These are phyloP conservation scores for Cecidostiba fungosa DNA, from an alignment of 2,888 invertebrate genomes.

Conservation along the genomic window DNA sequence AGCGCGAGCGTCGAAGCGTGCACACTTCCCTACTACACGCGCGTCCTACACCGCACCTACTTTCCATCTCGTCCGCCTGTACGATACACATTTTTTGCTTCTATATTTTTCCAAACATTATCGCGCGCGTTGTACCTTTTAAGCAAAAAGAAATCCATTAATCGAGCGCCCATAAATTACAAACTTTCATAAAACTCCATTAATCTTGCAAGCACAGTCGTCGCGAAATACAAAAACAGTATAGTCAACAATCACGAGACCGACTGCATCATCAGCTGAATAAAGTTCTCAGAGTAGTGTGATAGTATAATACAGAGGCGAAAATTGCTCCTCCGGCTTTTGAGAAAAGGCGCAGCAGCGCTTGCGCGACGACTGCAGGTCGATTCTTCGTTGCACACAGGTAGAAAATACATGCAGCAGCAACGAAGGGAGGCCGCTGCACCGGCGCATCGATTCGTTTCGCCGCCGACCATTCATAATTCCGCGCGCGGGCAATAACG, in stretches of 20 bases:
- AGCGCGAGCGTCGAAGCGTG: conserved; percentile 15
- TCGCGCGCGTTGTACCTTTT: background rate
- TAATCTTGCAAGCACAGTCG: conserved; percentile 25
- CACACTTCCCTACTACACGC: background rate
- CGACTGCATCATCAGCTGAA: background rate
- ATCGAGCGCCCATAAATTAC: conserved; percentile 44
- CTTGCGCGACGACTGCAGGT: conserved; percentile 12
- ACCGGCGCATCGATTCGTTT: conserved; percentile 43
- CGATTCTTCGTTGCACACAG: conserved; percentile 9
- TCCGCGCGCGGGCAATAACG: conserved; percentile 41
- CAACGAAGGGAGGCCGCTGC: background rate
- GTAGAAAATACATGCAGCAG: background rate
- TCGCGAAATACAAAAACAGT: background rate
- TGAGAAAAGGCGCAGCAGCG: conserved; percentile 13
- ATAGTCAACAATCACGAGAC: background rate
- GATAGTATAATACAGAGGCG: background rate
- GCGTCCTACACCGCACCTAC: background rate
- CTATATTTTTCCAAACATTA: conserved; percentile 37
- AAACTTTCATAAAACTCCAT: conserved; percentile 34
- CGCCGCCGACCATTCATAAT: conserved; percentile 47
- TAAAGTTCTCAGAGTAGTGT: too few species aligned
- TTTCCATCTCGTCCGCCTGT: conserved; percentile 2
- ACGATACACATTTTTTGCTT: background rate
- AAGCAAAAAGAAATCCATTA: conserved; percentile 12
- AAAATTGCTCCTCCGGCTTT: conserved; percentile 28